phyloP scores from a whole-genome alignment of 1,140 invertebrate species.

The Anastatus disparis region DNA sequence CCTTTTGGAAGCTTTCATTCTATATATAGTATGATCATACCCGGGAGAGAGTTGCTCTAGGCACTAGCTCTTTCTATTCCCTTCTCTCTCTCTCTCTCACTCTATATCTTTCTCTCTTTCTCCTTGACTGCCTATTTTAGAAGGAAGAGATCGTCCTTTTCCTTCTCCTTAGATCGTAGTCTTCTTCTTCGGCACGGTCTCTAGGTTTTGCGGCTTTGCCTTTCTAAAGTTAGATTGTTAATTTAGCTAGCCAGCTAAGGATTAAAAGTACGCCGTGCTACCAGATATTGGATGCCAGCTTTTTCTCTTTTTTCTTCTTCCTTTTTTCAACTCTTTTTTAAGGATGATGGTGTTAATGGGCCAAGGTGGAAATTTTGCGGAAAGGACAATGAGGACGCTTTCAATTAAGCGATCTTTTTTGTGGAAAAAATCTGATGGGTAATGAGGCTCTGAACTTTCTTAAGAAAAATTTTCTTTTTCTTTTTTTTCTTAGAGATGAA shows the following conservation, averaged over 20 bases:
- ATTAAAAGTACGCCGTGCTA: slow-evolving; percentile 30
- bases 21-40: slow-evolving; percentile 14
- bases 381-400: slow-evolving; percentile 9
- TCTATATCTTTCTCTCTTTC: no score
- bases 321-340: no score
- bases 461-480: not conserved
- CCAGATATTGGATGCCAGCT: slow-evolving; percentile 21
- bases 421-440: slow-evolving; percentile 10
- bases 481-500: not conserved
- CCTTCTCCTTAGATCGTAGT: not conserved
- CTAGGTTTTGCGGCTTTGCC: slow-evolving; percentile 23
- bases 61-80: no score
- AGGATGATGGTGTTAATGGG: not conserved
- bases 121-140: not conserved
- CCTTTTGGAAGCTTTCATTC: no score
- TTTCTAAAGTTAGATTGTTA: slow-evolving; percentile 38
- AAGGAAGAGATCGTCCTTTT: not conserved
- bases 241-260: slow-evolving; percentile 14
- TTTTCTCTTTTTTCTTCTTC: no score
- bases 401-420: slow-evolving; percentile 35
- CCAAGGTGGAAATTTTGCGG: slow-evolving; percentile 8
- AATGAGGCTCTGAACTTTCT: not conserved
- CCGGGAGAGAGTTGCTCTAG: not conserved
- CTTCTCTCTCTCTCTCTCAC: no score
- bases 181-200: slow-evolving; percentile 6